Percentiles rank a stretch among this genome's conserved stretches.
Conservation (phyloP, 2,113 vertebrate genomes). For the Nasalis larvatus region DNA sequence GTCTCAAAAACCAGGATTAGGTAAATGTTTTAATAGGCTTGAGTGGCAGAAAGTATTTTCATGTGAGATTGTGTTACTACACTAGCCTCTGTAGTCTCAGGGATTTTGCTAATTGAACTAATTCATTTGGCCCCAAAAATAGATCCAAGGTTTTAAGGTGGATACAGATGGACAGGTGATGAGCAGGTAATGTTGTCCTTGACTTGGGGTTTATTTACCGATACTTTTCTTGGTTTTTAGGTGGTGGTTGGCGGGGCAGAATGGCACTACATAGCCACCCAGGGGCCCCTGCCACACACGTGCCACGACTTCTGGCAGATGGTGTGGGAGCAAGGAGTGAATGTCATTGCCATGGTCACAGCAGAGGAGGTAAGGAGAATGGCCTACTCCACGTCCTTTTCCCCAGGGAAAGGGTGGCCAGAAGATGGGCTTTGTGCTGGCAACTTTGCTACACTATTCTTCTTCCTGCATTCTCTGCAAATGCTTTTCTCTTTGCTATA, state of each 20-base stretch:
- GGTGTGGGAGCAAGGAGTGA: slow-evolving; percentile 97
- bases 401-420: not conserved
- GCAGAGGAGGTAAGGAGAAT: slow-evolving; percentile 91
- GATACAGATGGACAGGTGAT: rapidly evolving
- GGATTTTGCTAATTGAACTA: not conserved
- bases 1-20: not conserved
- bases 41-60: not conserved
- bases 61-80: not conserved
- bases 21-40: not conserved
- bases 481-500: not conserved
- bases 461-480: not conserved
- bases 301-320: slow-evolving; percentile 99
- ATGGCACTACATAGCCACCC: slow-evolving; percentile 97
- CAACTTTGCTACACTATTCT: not conserved
- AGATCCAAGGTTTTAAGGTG: not conserved
- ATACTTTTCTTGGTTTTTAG: slow-evolving; percentile 77
- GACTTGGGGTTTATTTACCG: not conserved
- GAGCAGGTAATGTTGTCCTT: not conserved
- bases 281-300: slow-evolving; percentile 94
- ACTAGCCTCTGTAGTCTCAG: not conserved
- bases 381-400: not conserved
- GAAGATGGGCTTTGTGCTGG: not conserved
- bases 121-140: not conserved
- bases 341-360: slow-evolving; percentile 97
- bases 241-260: slow-evolving; percentile 93